phyloP scores from a whole-genome alignment of 1,140 invertebrate genomes.

The Potamilus streckersoni region DNA sequence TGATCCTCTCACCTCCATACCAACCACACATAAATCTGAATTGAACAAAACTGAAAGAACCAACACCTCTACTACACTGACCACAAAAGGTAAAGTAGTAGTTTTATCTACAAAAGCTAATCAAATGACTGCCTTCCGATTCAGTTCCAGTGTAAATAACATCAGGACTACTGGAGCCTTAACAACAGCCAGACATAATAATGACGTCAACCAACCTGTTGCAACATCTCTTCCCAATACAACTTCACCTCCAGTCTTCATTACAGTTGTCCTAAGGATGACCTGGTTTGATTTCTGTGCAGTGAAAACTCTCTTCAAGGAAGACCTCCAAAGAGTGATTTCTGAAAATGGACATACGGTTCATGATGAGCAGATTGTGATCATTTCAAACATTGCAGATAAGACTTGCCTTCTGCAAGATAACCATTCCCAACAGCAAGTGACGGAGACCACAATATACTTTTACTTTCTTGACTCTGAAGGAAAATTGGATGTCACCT shows the following conservation, averaged over 20 bases:
- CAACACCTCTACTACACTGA: too few relatives aligned
- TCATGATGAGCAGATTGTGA: conserved; percentile 29
- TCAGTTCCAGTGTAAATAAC: too few relatives aligned
- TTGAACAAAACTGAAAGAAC: too few relatives aligned
- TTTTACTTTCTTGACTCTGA: conserved; percentile 49
- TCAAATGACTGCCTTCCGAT: too few relatives aligned
- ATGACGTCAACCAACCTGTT: too few relatives aligned
- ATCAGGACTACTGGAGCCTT: too few relatives aligned
- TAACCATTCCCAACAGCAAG: not conserved
- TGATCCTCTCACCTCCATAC: too few relatives aligned
- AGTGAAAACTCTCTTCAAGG: conserved; percentile 34
- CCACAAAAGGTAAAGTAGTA: too few relatives aligned
- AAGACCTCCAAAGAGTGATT: conserved; percentile 42
- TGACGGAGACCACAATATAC: conserved; percentile 41
- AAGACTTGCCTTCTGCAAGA: too few relatives aligned
- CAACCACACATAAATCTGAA: too few relatives aligned
- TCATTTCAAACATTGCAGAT: not conserved
- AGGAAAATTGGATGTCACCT: conserved; percentile 41
- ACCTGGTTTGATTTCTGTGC: conserved; percentile 54
- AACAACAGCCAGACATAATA: too few relatives aligned
- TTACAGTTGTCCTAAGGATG: conserved; percentile 46
- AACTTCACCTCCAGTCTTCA: conserved; percentile 29
- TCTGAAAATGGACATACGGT: conserved; percentile 20
- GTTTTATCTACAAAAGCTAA: too few relatives aligned
- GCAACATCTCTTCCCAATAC: not conserved